Base-by-base conservation (phyloP, 2,888 invertebrate genomes). In the Elmis aenea region DNA sequence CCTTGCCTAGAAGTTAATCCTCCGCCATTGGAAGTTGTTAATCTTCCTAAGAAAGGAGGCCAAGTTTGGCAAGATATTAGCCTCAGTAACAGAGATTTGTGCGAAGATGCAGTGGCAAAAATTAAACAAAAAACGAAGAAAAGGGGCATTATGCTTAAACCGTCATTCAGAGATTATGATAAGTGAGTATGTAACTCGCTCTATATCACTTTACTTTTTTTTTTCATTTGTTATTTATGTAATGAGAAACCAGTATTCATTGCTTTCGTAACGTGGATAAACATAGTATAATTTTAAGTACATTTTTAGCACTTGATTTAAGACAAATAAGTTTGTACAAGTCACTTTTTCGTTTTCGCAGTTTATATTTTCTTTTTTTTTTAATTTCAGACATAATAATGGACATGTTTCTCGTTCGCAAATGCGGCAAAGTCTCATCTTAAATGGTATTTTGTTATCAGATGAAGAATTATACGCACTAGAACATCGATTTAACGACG, bases 321-420 rank as follows among this genome's bases (percentile, higher is more conserved):
- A 27, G 20, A 3, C 12, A 26, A 23, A 14, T 20, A 5, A 11
- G 3, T 23, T 4, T 5, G 6, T 3, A 3, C 11, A 23, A 23
- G n/a, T 5, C 4, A 23, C 6, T 23, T 10, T 11, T 4, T 23
- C 9, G 3, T 8, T 5, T 22, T 22, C 4, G 9, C 5, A 5
- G 13, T 13, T 26, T 5, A 12, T 11, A 30, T 21, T 18, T 31
- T 12, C 13, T 26, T 24, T 25, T 22, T 23, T 27, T 8, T 32
- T 8, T 18, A 14, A 10, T 29, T 31, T 16, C 59, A 85, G 86
- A 36, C 69, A 73, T 33, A 80, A 81, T 62, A 79, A 74, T 61
- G 85, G 86, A 1, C 83, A 85, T 67, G 82, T 87, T 22, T 74
- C 77, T 11, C 75, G 80, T 38, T 68, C 76, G 37, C 80, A 82